Evolutionary conservation across 2,888 invertebrate species (phyloP), one percentile per base, ranked within the genome.

Genomic region (Mythimna lalbum): DNA sequence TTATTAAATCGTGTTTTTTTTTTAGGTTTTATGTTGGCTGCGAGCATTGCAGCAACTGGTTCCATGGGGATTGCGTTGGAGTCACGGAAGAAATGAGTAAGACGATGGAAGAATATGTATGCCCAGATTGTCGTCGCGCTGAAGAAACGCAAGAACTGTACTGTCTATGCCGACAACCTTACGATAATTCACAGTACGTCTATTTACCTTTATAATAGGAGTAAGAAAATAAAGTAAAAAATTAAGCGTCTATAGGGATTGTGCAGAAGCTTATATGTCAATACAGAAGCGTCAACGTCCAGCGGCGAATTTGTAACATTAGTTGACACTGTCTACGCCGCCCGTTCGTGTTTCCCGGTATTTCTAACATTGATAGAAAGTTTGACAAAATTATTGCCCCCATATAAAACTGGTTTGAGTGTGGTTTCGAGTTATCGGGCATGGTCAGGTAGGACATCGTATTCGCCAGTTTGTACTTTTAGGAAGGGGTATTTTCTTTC

Each of bases 31-130:
- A 99, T 94, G 98, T 99, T 81, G 99, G 99, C 73, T 99, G 99
- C 95, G 99, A 99, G 95, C 96, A 99, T 88, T 99, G 99, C 93
- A 98, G 98, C 89, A 99, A 99, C 93, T 99, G 99, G 99, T 99
- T 99, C 97, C 99, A 99, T 91, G 99, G 99, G 1, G 98, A 98
- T 85, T 99, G 99, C 92, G 99, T 99, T 17, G 98, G 98, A 57
- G 98, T 99, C 74, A 98, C 98, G 0, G 99, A 99, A 93, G 98
- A 98, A 91, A 98, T 98, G 96, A 99, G 99, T 78, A 98, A 98
- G 92, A 97, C 97, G 36, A 97, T 99, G 93, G 98, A 98, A 61
- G 98, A 99, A 91, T 99, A 98, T 93, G 97, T 98, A 81, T 99
- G 99, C 90, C 97, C 97, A 21, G 98, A 98, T 90, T 99, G 99